Conservation (phyloP, 2,113 vertebrate species). For the Tichodroma muraria region DNA sequence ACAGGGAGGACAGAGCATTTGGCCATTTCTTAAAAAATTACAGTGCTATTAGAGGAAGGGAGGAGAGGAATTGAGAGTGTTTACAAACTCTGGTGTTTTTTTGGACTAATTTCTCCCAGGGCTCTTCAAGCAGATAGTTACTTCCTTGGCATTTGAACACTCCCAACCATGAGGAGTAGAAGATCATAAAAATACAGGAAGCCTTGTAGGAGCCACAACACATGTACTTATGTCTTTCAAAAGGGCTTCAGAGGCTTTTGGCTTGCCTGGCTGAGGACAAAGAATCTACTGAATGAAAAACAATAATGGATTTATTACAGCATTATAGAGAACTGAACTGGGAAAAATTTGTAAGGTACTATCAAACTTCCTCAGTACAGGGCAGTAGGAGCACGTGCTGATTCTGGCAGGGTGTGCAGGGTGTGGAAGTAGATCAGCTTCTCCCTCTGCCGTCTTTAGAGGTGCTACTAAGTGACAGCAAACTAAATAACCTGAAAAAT, state of each 20-base stretch:
- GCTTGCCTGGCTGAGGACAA: not conserved
- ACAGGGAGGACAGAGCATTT: not conserved
- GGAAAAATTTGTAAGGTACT: not conserved
- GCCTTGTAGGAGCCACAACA: not conserved
- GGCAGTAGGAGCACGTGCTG: not conserved
- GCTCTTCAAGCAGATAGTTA: not conserved
- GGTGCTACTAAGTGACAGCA: not conserved
- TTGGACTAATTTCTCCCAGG: not conserved
- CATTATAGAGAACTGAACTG: not conserved
- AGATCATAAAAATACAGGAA: not conserved
- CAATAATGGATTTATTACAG: not conserved
- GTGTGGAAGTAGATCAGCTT: not conserved
- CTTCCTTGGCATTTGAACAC: not conserved
- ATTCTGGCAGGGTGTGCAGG: not conserved
- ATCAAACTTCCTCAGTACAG: not conserved
- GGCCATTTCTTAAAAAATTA: not conserved
- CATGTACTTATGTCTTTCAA: not conserved
- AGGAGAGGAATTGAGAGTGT: not conserved
- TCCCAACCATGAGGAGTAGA: not conserved
- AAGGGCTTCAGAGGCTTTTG: not conserved
- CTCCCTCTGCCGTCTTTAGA: not conserved
- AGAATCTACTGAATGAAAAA: not conserved
- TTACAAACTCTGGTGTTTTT: not conserved
- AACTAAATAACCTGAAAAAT: not conserved
- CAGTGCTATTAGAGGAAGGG: not conserved